Evolutionary conservation across 1,140 invertebrate species (phyloP).

Genomic region (Drosophila azteca): DNA sequence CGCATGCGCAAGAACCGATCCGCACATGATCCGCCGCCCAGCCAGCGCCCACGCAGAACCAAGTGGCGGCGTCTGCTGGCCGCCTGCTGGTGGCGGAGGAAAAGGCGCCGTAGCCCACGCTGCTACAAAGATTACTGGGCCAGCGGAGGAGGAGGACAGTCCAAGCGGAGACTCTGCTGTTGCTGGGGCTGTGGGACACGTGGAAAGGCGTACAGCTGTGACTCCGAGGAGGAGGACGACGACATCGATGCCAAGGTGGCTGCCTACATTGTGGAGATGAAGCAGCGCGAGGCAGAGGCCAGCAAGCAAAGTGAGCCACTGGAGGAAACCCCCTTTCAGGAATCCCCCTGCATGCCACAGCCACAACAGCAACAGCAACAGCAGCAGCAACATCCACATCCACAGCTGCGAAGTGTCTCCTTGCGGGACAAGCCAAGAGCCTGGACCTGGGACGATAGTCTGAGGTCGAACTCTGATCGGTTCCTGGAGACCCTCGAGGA

Average conservation of each 20-base stretch:
- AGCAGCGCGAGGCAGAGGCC: conserved; percentile 58
- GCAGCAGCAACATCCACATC: conserved; percentile 8
- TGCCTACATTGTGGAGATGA: conserved; percentile 81
- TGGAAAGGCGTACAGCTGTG: conserved; percentile 47
- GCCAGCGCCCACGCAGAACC: conserved; percentile 12
- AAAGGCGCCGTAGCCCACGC: conserved; percentile 29
- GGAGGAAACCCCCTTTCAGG: conserved; percentile 21
- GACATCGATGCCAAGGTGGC: conserved; percentile 84
- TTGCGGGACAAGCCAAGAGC: conserved; percentile 44
- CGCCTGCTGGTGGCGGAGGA: conserved; percentile 19
- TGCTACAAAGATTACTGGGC: conserved; percentile 57
- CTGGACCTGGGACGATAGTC: conserved; percentile 83
- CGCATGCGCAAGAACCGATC: conserved; percentile 62
- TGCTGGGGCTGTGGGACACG: background rate
- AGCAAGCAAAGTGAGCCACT: conserved; percentile 66
- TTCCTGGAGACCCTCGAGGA: conserved; percentile 83
- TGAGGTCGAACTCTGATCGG: conserved; percentile 81
- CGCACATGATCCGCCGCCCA: conserved; percentile 19
- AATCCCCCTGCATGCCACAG: background rate
- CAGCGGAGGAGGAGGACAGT: background rate
- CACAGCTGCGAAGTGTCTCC: conserved; percentile 11
- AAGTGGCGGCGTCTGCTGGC: conserved; percentile 43
- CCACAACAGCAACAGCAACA: conserved; percentile 25
- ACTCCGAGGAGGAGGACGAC: conserved; percentile 81
- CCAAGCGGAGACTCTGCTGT: conserved; percentile 11